phyloP scores from a whole-genome alignment of 1,140 invertebrate genomes.

The Leptopilina boulardi region DNA sequence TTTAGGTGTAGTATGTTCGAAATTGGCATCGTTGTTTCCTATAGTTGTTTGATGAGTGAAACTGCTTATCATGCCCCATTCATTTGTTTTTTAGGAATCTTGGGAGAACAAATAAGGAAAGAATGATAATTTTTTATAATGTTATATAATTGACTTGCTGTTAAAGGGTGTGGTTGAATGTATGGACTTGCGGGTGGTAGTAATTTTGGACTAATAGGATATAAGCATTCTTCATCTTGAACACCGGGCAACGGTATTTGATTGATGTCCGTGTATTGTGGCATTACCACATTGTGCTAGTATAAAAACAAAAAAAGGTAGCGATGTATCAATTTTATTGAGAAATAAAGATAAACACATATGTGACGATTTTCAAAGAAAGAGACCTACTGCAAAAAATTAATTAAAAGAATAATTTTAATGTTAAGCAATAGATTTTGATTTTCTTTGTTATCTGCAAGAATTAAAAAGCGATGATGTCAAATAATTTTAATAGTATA shows the following conservation, averaged over 20 bases:
- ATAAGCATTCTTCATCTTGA: constrained; percentile 71
- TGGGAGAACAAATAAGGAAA: constrained; percentile 36
- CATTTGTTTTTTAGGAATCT: constrained; percentile 43
- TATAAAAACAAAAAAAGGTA: constrained; percentile 61
- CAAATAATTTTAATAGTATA: no score
- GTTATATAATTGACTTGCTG: constrained; percentile 63
- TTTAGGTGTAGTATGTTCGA: constrained; percentile 66
- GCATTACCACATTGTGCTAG: constrained; percentile 72
- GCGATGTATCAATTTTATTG: not conserved
- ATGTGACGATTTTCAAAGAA: no score
- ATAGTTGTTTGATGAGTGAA: constrained; percentile 40
- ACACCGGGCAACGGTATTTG: constrained; percentile 63
- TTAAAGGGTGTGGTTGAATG: constrained; percentile 69
- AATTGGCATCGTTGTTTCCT: constrained; percentile 41
- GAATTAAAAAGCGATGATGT: no score
- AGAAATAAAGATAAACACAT: no score
- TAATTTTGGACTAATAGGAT: constrained; percentile 70
- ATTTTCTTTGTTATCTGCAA: no score
- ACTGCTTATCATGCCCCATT: constrained; percentile 7
- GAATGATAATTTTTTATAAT: constrained; percentile 57
- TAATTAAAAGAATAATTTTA: no score
- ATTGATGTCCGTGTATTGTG: constrained; percentile 66
- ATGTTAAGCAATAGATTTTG: no score
- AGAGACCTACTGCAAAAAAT: no score
- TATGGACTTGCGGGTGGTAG: constrained; percentile 68